phyloP scores from a whole-genome alignment of 2,888 invertebrate species.

The Tetropium fuscum region DNA sequence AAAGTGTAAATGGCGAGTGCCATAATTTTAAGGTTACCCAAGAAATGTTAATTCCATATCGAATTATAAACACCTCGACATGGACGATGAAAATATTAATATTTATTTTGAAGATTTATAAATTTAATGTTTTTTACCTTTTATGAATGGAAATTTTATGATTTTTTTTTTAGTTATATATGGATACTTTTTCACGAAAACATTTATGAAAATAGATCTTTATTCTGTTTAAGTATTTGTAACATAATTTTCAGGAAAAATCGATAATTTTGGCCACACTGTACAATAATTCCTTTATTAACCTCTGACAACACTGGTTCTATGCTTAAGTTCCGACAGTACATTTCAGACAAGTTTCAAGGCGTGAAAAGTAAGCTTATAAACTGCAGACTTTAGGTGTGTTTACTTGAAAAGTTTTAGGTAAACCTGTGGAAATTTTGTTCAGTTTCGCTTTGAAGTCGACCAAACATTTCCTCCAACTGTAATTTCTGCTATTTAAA shows the following conservation, averaged over 20 bases:
- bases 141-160: not conserved
- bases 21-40: constrained; percentile 15
- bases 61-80: constrained; percentile 11
- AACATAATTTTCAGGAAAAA: constrained; percentile 23
- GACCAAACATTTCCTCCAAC: too few species aligned
- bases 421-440: too few species aligned
- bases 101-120: constrained; percentile 16
- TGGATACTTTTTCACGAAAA: too few species aligned
- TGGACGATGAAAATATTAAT: constrained; percentile 21
- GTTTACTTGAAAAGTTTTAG: too few species aligned
- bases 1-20: constrained; percentile 23
- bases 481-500: too few species aligned
- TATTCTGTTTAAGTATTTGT: not conserved
- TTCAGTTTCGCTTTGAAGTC: too few species aligned
- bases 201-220: not conserved
- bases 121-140: constrained; percentile 7
- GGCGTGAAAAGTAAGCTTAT: too few species aligned
- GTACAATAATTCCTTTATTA: constrained; percentile 23
- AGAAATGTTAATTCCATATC: constrained; percentile 18
- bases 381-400: too few species aligned
- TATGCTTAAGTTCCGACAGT: too few species aligned
- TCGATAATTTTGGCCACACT: constrained; percentile 26
- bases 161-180: too few species aligned
- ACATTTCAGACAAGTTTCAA: too few species aligned
- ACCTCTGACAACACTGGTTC: constrained; percentile 15